A percentile compares a stretch with the other conserved stretches of the same genome.
phyloP scores from a whole-genome alignment of 2,888 invertebrate genomes.

The Buathra laborator region DNA sequence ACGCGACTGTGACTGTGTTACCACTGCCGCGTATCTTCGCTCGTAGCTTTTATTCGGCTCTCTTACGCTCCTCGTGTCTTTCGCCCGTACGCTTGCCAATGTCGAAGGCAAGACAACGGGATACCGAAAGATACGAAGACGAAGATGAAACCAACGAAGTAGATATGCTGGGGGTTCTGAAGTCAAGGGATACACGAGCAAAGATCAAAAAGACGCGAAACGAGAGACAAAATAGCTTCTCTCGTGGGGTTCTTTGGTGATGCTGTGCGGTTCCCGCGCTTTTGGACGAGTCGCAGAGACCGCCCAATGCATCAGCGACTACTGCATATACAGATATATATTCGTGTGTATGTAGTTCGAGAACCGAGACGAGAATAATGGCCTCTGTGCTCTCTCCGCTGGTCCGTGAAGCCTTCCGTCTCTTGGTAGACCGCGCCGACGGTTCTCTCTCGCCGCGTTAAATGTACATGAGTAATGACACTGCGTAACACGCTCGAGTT shows the following conservation, averaged over 20 bases:
- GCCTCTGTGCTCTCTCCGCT: slow-evolving; percentile 72
- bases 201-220: slow-evolving; percentile 8
- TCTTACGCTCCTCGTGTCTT: not conserved
- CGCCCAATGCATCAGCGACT: slow-evolving; percentile 66
- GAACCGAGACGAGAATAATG: slow-evolving; percentile 76
- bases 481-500: slow-evolving; percentile 57
- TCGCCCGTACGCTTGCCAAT: not conserved
- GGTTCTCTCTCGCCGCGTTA: slow-evolving; percentile 53
- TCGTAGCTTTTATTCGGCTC: slow-evolving; percentile 8
- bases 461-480: slow-evolving; percentile 66
- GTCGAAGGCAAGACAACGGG: not conserved
- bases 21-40: too few relatives aligned
- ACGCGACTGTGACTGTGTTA: not conserved
- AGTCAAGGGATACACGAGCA: not conserved
- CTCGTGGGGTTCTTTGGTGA: not conserved
- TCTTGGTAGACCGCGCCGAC: slow-evolving; percentile 57
- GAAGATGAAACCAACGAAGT: slow-evolving; percentile 1
- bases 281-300: slow-evolving; percentile 45
- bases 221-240: slow-evolving; percentile 3
- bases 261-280: slow-evolving; percentile 65
- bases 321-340: slow-evolving; percentile 11
- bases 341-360: slow-evolving; percentile 59
- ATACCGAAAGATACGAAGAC: not conserved
- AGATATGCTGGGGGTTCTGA: not conserved
- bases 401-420: slow-evolving; percentile 63